Base-by-base conservation (phyloP, 1,140 invertebrate genomes). In the Steinernema feltiae region DNA sequence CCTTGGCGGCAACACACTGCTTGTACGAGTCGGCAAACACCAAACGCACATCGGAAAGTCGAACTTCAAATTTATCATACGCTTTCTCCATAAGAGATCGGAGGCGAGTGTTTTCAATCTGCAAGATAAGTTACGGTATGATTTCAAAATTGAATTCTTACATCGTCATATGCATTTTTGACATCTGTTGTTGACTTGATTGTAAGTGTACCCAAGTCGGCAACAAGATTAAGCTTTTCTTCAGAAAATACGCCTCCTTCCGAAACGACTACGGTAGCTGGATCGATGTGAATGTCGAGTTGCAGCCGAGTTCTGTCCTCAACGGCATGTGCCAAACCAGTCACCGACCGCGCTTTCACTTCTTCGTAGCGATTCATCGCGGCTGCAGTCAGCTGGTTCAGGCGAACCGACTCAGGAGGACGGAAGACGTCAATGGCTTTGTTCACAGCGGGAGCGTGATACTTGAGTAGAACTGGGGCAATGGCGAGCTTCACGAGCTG, bases 291-390 rank as follows among this genome's bases (percentile, higher is more conserved):
- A 15, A 99, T 90, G 81, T 93, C 91, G 69, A 98, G 88, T 81
- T 98, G 94, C 0, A 97, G 88, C 75, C 91, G 90, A 0, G 91
- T 91, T 79, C 94, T 92, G 83, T 93, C 90, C 77, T 97, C 91
- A 70, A 98, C 93, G 0, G 94, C 92, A 85, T 95, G 91, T 83
- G 97, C 93, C 79, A 98, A 89, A 3, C 94, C 93, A 7, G 93
- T 89, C 0, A 93, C 91, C 0, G 95, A 97, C 87, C 92, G 93
- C 87, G 95, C 92, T 87, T 96, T 97, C 3, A 98, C 89, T 81
- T 92, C 92, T 35, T 91, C 91, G 30, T 98, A 88, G 83, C 91
- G 91, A 48, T 91, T 90, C 63, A 91, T 91, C 17, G 95, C 94
- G n/a, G 91, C 92, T 1, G 84, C 81, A 12, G 83, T 85, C 15